Evolutionary conservation across 2,113 vertebrate species (phyloP), one percentile per base, ranked within the genome.

Genomic region (Thamnaconus septentrionalis): DNA sequence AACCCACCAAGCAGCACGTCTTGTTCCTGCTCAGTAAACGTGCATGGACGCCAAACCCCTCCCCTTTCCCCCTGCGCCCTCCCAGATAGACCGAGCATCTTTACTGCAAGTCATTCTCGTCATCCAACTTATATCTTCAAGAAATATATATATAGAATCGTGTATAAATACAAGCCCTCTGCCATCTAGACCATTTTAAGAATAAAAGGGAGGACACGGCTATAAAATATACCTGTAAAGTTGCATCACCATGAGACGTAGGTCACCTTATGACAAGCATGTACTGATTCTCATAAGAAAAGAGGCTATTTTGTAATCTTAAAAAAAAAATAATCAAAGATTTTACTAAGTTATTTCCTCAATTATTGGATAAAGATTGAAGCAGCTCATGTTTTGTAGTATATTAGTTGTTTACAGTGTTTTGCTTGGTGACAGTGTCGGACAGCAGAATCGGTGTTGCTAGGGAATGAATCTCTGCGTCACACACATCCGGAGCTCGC

Each of bases 231-330:
- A 80, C 77, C 72, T 87, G 78, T 86, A 85, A 81, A 88, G 85
- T 84, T 82, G 75, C 86, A 85, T 90, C 75, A 85, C 68, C 83
- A 87, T 82, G 86, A 87, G 67, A 81, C 75, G 74, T 78, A 83
- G 62, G 83, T 81, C 81, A 88, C 80, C 86, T 85, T 88, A 90
- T 81, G 78, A 84, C 68, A 53, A 88, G 91, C 92, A 93, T 93
- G 92, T 90, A 74, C 86, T 75, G 62, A 85, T 88, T 90, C 81
- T 83, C 86, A 73, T 75, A 82, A 70, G 66, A 86, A 89, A 90
- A 89, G 81, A 91, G 85, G 87, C 89, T 90, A 89, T 92, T 93
- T 92, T 92, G 86, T 92, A 91, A 88, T 85, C 84, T 63, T 71
- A 84, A 81, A 73, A 75, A 67, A 43, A 31, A 31, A 31, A 31